Conservation (phyloP, 2,113 vertebrate species). For the Coptodon rendalli region DNA sequence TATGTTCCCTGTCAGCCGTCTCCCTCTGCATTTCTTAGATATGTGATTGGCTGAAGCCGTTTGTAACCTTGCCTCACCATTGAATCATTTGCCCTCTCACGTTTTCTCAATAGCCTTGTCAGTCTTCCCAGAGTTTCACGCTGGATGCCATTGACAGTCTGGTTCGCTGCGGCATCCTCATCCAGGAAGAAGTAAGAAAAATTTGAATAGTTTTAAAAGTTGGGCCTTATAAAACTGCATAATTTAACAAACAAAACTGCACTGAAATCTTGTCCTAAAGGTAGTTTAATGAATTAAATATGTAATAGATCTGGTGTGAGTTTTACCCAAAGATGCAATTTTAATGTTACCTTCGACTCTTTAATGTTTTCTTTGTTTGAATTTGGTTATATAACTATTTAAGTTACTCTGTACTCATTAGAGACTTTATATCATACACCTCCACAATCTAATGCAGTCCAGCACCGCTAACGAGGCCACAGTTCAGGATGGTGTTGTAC, state of each 20-base stretch:
- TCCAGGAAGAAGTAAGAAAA: constrained; percentile 82
- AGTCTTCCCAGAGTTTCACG: constrained; percentile 71
- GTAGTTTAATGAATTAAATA: not conserved
- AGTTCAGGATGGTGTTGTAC: not conserved
- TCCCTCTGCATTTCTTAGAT: not conserved
- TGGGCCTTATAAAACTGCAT: not conserved
- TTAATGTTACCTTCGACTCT: not conserved
- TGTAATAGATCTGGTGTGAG: not conserved
- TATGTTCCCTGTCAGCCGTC: constrained; percentile 38
- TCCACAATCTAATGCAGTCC: not conserved
- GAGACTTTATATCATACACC: not conserved
- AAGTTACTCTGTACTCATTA: not conserved
- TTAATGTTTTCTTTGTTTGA: not conserved
- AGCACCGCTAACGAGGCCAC: not conserved
- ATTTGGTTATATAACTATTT: not conserved
- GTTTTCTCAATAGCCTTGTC: constrained; percentile 78
- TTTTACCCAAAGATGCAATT: not conserved
- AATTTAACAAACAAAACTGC: not conserved
- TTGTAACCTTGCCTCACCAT: constrained; percentile 7
- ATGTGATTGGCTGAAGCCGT: constrained; percentile 19
- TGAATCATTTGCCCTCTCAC: not conserved
- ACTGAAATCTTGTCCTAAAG: not conserved
- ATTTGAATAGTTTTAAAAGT: not conserved
- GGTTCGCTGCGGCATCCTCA: constrained; percentile 81
- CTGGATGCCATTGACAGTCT: constrained; percentile 85